A percentile compares a stretch with the other conserved stretches of the same genome.
Evolutionary conservation across 2,888 invertebrate genomes (phyloP).

Genomic region (Girardia tigrina): DNA sequence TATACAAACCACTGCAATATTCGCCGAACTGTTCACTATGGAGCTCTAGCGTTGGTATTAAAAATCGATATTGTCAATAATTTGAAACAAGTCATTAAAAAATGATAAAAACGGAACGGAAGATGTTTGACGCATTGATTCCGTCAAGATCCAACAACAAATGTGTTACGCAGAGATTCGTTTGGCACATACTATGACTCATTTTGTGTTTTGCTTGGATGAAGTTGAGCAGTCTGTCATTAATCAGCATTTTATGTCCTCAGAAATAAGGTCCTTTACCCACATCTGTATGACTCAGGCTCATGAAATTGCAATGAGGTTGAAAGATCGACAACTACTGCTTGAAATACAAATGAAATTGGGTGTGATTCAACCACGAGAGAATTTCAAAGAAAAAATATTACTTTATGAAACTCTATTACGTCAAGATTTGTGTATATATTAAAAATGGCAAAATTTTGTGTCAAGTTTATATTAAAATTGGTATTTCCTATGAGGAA

Average conservation of each 20-base stretch:
- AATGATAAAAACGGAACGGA: background rate
- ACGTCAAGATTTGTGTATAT: slow-evolving; percentile 23
- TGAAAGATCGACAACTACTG: slow-evolving; percentile 28
- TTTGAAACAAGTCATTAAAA: background rate
- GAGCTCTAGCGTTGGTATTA: slow-evolving; percentile 25
- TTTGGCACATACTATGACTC: slow-evolving; percentile 24
- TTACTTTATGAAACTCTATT: slow-evolving; percentile 29
- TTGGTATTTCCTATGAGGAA: slow-evolving; percentile 32
- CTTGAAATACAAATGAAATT: slow-evolving; percentile 28
- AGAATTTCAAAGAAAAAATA: slow-evolving; percentile 23
- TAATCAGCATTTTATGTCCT: slow-evolving; percentile 19
- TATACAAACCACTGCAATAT: slow-evolving; percentile 19
- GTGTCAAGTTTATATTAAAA: slow-evolving; percentile 31
- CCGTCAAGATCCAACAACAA: background rate
- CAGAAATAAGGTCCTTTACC: slow-evolving; percentile 13
- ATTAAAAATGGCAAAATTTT: slow-evolving; percentile 21
- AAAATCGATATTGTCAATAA: background rate
- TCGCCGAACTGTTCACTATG: slow-evolving; percentile 30
- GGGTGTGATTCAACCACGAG: slow-evolving; percentile 28
- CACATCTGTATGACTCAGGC: background rate
- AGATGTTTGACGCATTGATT: background rate
- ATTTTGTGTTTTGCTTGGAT: slow-evolving; percentile 28
- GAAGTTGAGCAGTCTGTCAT: slow-evolving; percentile 29
- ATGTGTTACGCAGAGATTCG: slow-evolving; percentile 20
- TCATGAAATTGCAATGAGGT: background rate